Percentiles rank a stretch among this genome's conserved stretches.
phyloP scores from a whole-genome alignment of 2,113 vertebrate genomes.

The Tragelaphus buxtoni region DNA sequence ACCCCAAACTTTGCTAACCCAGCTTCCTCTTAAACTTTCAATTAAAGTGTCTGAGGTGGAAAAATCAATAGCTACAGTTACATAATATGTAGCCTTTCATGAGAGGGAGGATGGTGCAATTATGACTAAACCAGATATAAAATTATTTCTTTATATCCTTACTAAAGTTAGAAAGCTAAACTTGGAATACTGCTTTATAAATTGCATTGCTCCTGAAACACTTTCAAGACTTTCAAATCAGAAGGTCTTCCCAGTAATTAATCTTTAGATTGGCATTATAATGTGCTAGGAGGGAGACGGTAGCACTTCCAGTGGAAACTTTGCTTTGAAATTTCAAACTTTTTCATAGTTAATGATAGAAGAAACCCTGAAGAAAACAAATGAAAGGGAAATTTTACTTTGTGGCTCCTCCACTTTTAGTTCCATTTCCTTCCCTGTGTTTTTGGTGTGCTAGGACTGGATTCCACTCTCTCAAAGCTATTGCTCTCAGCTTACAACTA shows the following conservation, averaged over 20 bases:
- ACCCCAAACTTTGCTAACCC: conserved; percentile 40
- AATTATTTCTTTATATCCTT: conserved; percentile 65
- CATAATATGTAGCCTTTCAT: conserved; percentile 55
- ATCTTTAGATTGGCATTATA: not conserved
- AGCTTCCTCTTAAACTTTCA: conserved; percentile 61
- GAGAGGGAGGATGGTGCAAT: conserved; percentile 44
- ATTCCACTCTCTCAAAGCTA: not conserved
- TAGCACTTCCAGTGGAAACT: not conserved
- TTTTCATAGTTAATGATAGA: not conserved
- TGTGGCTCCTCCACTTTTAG: not conserved
- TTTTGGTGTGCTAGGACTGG: not conserved
- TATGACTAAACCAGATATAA: conserved; percentile 54
- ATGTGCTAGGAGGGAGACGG: not conserved
- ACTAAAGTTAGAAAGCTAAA: conserved; percentile 66
- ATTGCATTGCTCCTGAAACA: conserved; percentile 28
- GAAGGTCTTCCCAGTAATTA: conserved; percentile 51
- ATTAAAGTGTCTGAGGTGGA: conserved; percentile 60
- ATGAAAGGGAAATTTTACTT: not conserved
- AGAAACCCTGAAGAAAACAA: not conserved
- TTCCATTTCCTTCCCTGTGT: not conserved
- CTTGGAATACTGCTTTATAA: conserved; percentile 36
- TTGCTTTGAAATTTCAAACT: conserved; percentile 29
- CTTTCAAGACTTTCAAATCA: conserved; percentile 26
- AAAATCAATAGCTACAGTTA: conserved; percentile 61
- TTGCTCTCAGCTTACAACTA: not conserved